A percentile compares a stretch with the other conserved stretches of the same genome.
Evolutionary conservation across 2,888 invertebrate genomes (phyloP).

Genomic region (Tromatobia lineatoria): DNA sequence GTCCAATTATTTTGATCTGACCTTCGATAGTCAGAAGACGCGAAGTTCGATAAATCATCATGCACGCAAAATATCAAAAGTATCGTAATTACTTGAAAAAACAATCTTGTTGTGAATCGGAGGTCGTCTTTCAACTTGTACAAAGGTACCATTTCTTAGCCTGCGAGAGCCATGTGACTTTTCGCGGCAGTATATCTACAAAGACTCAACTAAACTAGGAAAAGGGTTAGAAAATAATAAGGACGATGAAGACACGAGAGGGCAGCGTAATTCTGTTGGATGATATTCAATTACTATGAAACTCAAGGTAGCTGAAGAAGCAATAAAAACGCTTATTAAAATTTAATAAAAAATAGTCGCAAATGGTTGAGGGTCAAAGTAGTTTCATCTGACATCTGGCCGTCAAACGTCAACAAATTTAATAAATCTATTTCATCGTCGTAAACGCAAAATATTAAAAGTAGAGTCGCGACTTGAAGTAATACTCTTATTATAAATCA

Average conservation of each 20-base stretch:
- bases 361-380: too few species aligned
- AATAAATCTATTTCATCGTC: not conserved
- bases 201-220: constrained; percentile 38
- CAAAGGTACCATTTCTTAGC: not conserved
- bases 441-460: not conserved
- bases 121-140: not conserved
- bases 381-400: too few species aligned
- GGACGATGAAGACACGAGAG: constrained; percentile 18
- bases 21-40: too few species aligned
- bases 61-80: not conserved
- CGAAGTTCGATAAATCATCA: too few species aligned
- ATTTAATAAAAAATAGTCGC: too few species aligned
- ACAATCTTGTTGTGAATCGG: not conserved
- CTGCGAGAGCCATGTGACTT: constrained; percentile 12
- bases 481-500: not conserved
- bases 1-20: too few species aligned
- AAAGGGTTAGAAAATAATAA: constrained; percentile 4
- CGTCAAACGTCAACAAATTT: too few species aligned
- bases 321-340: too few species aligned
- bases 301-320: too few species aligned
- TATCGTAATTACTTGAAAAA: not conserved
- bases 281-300: too few species aligned
- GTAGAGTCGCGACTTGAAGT: not conserved
- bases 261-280: constrained; percentile 53
- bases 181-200: constrained; percentile 21